Percentiles rank a stretch among this genome's conserved stretches.
These are phyloP conservation scores for Azorinus chamasolen DNA, from an alignment of 2,888 invertebrate species.

Conservation along the genomic window DNA sequence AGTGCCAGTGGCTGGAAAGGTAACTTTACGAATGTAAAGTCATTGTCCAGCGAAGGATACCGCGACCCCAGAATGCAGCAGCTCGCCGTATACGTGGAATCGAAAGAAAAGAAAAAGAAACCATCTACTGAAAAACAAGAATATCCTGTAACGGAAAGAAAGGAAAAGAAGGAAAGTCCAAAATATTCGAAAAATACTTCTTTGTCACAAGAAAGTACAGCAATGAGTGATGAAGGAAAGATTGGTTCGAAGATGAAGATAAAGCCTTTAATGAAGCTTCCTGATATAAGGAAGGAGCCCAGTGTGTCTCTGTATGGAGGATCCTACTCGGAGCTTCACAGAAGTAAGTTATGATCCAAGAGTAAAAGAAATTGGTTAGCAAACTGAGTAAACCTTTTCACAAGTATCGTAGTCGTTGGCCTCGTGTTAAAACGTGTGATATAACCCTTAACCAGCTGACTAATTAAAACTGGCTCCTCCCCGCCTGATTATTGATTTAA, in stretches of 20 bases:
- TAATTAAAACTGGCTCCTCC: too few species aligned
- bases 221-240: constrained; percentile 4
- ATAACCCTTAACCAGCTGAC: too few species aligned
- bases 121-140: constrained; percentile 9
- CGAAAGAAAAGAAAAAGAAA: constrained; percentile 20
- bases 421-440: too few species aligned
- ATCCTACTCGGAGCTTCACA: constrained; percentile 38
- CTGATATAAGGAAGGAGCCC: constrained; percentile 47
- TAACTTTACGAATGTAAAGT: constrained; percentile 44
- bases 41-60: constrained; percentile 16
- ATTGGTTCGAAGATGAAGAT: constrained; percentile 47
- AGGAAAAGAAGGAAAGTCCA: background rate
- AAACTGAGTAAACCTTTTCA: background rate
- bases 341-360: constrained; percentile 34
- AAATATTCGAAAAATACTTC: background rate
- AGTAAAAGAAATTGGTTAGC: background rate
- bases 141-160: background rate
- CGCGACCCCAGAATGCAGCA: constrained; percentile 11
- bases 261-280: constrained; percentile 46
- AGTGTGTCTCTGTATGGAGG: constrained; percentile 29
- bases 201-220: constrained; percentile 15
- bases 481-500: too few species aligned
- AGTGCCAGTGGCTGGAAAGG: constrained; percentile 44
- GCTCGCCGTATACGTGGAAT: constrained; percentile 32
- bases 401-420: too few species aligned